Conservation (phyloP, 2,888 invertebrate genomes). For the Dolichopus griseipennis region DNA sequence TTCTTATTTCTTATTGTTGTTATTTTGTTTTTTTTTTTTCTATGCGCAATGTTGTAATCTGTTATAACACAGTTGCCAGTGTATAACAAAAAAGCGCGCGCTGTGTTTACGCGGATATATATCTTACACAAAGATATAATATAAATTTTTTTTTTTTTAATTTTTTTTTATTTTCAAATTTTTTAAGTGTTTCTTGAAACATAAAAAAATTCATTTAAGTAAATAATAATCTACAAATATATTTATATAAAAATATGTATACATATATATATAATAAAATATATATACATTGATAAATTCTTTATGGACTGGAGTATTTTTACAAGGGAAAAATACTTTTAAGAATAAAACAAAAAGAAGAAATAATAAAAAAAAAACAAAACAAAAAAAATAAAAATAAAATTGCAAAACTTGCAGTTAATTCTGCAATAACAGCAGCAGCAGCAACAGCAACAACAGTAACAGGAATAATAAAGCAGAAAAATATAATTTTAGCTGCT, state of each 20-base stretch:
- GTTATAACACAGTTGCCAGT: background rate
- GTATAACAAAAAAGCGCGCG: background rate
- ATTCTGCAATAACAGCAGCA: no score
- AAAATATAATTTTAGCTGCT: no score
- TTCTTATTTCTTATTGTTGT: no score
- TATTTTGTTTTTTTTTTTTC: no score
- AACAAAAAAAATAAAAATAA: background rate
- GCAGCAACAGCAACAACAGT: no score
- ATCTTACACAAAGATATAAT: background rate
- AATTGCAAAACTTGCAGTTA: no score
- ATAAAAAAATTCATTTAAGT: background rate
- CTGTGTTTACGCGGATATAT: slow-evolving; percentile 6
- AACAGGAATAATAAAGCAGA: no score
- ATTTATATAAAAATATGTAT: background rate
- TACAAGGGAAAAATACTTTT: no score
- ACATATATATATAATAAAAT: background rate
- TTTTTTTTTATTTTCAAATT: no score
- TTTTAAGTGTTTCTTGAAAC: slow-evolving; percentile 1
- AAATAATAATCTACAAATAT: background rate
- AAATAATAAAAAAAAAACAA: background rate
- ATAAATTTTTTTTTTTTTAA: background rate
- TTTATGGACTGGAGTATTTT: background rate
- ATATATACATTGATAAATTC: background rate
- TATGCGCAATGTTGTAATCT: background rate
- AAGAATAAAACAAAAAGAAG: background rate